Conservation (phyloP, 2,113 vertebrate species). For the Chaetops frenatus region DNA sequence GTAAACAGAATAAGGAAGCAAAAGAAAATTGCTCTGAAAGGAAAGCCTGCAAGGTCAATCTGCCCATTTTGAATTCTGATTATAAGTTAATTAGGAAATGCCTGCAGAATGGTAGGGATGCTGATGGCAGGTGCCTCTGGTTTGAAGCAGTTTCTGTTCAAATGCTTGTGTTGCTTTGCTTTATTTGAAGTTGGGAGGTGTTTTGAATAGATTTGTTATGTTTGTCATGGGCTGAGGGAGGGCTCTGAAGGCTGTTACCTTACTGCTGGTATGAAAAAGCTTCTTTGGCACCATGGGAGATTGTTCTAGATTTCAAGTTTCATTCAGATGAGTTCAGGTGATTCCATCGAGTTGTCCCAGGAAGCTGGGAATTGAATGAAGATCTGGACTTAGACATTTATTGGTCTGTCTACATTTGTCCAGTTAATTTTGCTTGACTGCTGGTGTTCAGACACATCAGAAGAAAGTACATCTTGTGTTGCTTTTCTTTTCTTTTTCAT, state of each 20-base stretch:
- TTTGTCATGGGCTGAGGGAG: not conserved
- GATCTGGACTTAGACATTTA: not conserved
- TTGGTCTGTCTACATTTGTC: not conserved
- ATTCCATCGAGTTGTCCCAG: not conserved
- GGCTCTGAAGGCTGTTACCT: not conserved
- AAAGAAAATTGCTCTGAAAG: not conserved
- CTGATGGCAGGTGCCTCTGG: not conserved
- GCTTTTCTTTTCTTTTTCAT: not conserved
- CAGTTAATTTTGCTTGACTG: not conserved
- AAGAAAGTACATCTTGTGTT: not conserved
- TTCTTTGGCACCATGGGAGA: not conserved
- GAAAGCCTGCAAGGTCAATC: not conserved
- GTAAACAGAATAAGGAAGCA: not conserved
- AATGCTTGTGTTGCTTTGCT: not conserved
- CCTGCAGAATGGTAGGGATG: rapidly evolving
- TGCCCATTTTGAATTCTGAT: not conserved
- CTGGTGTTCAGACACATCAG: not conserved
- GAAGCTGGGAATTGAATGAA: not conserved
- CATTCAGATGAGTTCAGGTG: not conserved
- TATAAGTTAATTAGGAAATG: not conserved
- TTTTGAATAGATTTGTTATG: not conserved
- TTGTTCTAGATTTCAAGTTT: not conserved
- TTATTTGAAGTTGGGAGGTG: not conserved
- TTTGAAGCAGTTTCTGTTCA: not conserved
- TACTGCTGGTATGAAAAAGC: not conserved